Evolutionary conservation across 2,113 vertebrate species (phyloP).

Genomic region (Cinclus cinclus): DNA sequence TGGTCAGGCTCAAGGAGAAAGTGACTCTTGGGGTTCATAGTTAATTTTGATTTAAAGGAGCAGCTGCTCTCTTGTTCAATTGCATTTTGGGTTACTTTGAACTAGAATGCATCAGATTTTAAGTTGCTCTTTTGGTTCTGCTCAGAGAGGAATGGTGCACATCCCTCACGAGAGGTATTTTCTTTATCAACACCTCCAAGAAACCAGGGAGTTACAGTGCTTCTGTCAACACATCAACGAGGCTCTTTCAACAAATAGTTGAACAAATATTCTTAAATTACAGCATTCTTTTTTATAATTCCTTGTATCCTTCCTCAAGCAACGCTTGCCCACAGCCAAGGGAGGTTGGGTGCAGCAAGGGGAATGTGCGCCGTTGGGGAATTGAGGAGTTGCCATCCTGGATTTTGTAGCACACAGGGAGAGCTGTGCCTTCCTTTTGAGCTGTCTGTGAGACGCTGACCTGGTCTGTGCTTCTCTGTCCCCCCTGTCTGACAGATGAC

Average conservation of each 20-base stretch:
- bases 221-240: neutral
- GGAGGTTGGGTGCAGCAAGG: neutral
- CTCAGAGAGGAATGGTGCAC: neutral
- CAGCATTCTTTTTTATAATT: neutral
- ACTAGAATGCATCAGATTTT: neutral
- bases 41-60: conserved; percentile 8
- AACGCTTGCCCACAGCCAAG: neutral
- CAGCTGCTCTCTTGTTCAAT: neutral
- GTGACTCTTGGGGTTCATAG: neutral
- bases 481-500: conserved; percentile 71
- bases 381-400: fast-evolving
- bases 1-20: neutral
- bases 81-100: neutral
- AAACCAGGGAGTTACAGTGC: neutral
- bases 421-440: neutral
- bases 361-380: neutral
- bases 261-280: neutral
- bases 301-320: neutral
- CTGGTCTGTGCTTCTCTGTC: neutral
- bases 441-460: neutral
- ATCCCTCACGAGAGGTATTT: neutral
- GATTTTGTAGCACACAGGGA: neutral
- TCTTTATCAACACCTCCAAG: neutral
- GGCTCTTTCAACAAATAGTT: neutral
- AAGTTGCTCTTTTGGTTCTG: neutral